phyloP scores from a whole-genome alignment of 2,888 invertebrate species.

The Cerastis rubricosa region DNA sequence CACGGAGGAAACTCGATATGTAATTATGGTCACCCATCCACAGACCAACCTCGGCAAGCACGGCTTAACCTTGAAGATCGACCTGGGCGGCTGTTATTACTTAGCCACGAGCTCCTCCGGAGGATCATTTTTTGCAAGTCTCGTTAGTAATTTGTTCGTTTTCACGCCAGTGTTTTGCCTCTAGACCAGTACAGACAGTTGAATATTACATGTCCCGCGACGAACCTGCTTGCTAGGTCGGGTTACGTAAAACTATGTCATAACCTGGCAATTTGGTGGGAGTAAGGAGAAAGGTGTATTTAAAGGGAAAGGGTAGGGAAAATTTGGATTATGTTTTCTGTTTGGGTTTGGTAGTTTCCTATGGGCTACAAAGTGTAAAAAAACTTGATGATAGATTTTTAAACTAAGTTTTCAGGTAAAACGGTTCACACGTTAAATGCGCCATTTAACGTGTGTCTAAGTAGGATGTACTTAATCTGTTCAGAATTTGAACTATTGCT shows the following conservation, averaged over 20 bases:
- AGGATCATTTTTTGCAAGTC: constrained; percentile 61
- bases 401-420: too few species aligned
- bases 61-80: too few species aligned
- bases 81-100: too few species aligned
- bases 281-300: background rate
- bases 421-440: too few species aligned
- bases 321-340: background rate
- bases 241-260: constrained; percentile 48
- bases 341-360: background rate
- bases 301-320: too few species aligned
- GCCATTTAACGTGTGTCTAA: too few species aligned
- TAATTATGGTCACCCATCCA: too few species aligned
- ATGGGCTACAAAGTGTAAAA: background rate
- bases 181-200: constrained; percentile 44
- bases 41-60: too few species aligned
- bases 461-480: too few species aligned
- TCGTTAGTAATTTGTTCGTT: constrained; percentile 64
- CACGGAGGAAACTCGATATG: too few species aligned
- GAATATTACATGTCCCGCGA: constrained; percentile 64
- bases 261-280: constrained; percentile 41
- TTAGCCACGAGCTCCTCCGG: too few species aligned
- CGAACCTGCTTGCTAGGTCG: constrained; percentile 39
- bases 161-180: constrained; percentile 51
- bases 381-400: background rate
- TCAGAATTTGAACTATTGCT: too few species aligned